Evolutionary conservation across 2,797 vertebrate genomes (phyloP), one percentile per base, ranked within the genome.

Genomic region (Xenopus petersii): DNA sequence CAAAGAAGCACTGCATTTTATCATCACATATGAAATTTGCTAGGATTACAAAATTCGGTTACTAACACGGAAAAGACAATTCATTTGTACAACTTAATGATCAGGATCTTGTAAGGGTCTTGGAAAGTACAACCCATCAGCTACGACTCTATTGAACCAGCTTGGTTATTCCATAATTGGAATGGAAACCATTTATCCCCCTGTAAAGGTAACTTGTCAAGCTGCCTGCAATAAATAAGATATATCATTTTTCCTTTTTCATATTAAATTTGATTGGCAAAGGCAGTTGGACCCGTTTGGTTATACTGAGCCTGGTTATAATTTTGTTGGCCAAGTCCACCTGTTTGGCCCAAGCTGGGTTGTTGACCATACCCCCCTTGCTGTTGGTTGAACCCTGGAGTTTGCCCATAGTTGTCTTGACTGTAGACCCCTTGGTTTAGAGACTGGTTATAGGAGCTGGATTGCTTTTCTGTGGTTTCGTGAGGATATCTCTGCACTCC

Each of bases 181-280:
- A 12, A 12, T 51, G 49, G 49, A 51, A 51, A 13, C 36, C 49
- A 56, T 56, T 56, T 56, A 42, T 56, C 54, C 10, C 16, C 54
- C 16, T 56, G 54, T 17, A 56, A 56, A 56, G 13, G 54, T 17
- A 56, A 5, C 54, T 51, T 51, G 54, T 4, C 84, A 82, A 83
- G 82, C 71, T 73, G 80, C 81, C 80, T 64, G 47, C 4, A 1
- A 26, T 26, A 76, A 84, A 64, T 74, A 70, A 30, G 47, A 72
- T 68, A 75, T 24, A 60, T 60, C 58, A 60, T 60, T 60, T 26
- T n/a, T 56, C 6, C 21, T 56, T 60, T 8, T 5, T 73, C 77
- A 15, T 55, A 63, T 89, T 94, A 96, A 86, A 95, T 96, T 75
- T 96, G 94, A 89, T 96, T 94, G 84, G 91, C 80, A 73, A 96